phyloP scores from a whole-genome alignment of 53 echinoderm and acorn worm species.

The Echinometra lucunter region DNA sequence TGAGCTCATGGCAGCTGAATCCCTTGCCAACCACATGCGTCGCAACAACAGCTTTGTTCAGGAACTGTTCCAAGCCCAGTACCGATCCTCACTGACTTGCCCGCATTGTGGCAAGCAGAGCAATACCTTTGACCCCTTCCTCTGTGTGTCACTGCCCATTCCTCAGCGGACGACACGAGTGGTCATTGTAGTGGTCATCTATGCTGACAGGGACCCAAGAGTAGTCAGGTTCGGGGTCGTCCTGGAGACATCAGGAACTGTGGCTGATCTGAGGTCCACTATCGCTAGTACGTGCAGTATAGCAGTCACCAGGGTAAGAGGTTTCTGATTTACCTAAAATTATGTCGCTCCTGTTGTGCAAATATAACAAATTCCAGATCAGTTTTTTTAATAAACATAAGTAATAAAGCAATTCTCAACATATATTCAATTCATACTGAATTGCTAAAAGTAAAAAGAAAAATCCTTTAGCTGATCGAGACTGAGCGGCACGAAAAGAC shows the following conservation, averaged over 20 bases:
- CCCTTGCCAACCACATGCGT: constrained; percentile 95
- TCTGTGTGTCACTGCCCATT: constrained; percentile 94
- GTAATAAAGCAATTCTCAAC: no score
- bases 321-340: neutral
- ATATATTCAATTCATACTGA: no score
- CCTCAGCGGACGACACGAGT: constrained; percentile 94
- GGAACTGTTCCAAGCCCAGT: constrained; percentile 99
- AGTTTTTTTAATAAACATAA: no score
- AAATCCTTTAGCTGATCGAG: no score
- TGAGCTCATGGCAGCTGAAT: constrained; percentile 93
- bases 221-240: constrained; percentile 84
- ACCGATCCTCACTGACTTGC: constrained; percentile 94
- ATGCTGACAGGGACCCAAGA: constrained; percentile 85
- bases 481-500: no score
- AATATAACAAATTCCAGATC: no score
- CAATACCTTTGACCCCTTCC: constrained; percentile 99
- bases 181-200: constrained; percentile 88
- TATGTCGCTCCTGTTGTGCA: neutral
- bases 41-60: constrained; percentile 99
- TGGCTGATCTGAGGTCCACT: constrained; percentile 84
- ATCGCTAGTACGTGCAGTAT: constrained; percentile 89
- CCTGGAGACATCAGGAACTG: constrained; percentile 76
- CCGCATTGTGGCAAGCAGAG: constrained; percentile 95
- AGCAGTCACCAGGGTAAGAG: constrained; percentile 92
- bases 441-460: no score